phyloP scores from a whole-genome alignment of 2,888 invertebrate species.

The Euzophera pinguis region DNA sequence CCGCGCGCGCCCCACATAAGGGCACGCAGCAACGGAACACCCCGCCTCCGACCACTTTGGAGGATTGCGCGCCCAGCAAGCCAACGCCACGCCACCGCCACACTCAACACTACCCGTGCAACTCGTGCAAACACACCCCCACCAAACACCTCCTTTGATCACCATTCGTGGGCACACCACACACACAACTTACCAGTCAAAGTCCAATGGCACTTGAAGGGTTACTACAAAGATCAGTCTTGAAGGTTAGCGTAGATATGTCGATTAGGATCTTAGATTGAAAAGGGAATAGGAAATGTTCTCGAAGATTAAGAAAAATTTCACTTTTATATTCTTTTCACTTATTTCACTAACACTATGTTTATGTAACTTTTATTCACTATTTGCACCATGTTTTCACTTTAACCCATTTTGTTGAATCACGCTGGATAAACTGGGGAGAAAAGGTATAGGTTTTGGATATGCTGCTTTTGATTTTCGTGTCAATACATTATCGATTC shows the following conservation, averaged over 20 bases:
- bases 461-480: not conserved
- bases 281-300: constrained; percentile 14
- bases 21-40: constrained; percentile 91
- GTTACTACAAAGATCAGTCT: constrained; percentile 57
- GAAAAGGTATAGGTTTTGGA: not conserved
- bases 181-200: constrained; percentile 25
- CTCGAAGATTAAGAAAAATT: not conserved
- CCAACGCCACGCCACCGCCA: constrained; percentile 74
- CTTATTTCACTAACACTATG: not conserved
- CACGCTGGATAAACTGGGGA: not conserved
- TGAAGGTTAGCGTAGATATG: constrained; percentile 48
- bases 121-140: constrained; percentile 26
- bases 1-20: constrained; percentile 87
- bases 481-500: constrained; percentile 33
- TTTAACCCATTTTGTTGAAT: constrained; percentile 37
- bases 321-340: constrained; percentile 3
- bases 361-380: not conserved
- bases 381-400: constrained; percentile 18
- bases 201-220: constrained; percentile 35
- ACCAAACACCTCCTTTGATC: constrained; percentile 15
- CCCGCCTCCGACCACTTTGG: constrained; percentile 86
- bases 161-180: constrained; percentile 27
- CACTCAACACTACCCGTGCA: constrained; percentile 39
- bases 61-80: constrained; percentile 61
- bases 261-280: constrained; percentile 28